Percentiles rank a stretch among this genome's conserved stretches.
Conservation (phyloP, 2,888 invertebrate species). For the Harpagoxenus sublaevis region DNA sequence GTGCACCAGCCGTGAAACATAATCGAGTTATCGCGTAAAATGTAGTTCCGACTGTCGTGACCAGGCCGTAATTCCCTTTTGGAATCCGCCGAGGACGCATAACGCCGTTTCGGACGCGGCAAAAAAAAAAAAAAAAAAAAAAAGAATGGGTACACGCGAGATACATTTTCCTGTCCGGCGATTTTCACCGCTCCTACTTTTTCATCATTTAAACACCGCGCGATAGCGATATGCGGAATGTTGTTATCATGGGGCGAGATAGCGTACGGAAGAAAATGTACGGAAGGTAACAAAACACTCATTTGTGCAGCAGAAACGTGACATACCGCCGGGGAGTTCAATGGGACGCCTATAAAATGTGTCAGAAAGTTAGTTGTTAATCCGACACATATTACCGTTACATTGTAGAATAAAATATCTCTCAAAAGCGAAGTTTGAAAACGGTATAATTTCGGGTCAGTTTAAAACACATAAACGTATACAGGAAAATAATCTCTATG, state of each 20-base stretch:
- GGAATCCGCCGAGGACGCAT: constrained; percentile 49
- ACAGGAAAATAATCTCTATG: constrained; percentile 19
- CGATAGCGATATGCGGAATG: constrained; percentile 26
- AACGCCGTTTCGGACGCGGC: constrained; percentile 45
- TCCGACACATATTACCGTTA: not conserved
- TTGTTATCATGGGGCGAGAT: constrained; percentile 27
- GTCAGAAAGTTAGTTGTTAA: constrained; percentile 23
- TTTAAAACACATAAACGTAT: constrained; percentile 20
- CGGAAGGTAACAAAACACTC: constrained; percentile 28
- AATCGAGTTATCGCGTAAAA: constrained; percentile 49
- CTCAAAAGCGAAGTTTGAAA: constrained; percentile 5
- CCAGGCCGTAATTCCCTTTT: constrained; percentile 78
- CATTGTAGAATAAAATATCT: not conserved
- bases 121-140: not conserved
- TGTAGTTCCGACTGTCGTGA: constrained; percentile 48
- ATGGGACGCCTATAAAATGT: constrained; percentile 13
- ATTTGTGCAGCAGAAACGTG: not conserved
- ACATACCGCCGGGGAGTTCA: constrained; percentile 15
- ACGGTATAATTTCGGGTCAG: constrained; percentile 17
- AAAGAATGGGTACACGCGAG: constrained; percentile 31
- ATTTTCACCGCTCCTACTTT: constrained; percentile 44
- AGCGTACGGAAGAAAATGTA: constrained; percentile 23
- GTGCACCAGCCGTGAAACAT: constrained; percentile 47
- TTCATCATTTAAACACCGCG: constrained; percentile 50
- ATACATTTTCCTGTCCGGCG: constrained; percentile 46